Percentiles rank a stretch among this genome's conserved stretches.
Conservation (phyloP, 2,113 vertebrate species). For the Platichthys flesus region DNA sequence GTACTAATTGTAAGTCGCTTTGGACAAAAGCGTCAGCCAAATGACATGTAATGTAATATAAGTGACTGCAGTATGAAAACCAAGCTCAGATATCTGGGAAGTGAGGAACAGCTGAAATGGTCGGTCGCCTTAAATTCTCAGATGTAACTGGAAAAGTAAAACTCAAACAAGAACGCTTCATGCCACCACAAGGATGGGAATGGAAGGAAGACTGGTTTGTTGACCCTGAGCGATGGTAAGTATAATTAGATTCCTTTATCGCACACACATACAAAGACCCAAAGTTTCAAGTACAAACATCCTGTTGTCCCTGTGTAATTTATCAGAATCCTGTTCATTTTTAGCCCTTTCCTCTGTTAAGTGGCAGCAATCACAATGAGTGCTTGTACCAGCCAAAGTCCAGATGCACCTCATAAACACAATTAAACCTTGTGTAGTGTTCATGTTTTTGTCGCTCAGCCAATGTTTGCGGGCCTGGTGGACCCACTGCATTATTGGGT, state of each 20-base stretch:
- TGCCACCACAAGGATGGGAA: conserved; percentile 94
- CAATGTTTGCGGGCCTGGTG: too few species aligned
- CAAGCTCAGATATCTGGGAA: conserved; percentile 65
- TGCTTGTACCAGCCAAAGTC: too few species aligned
- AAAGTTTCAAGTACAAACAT: conserved; percentile 18
- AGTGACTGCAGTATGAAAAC: too few species aligned
- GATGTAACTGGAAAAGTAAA: conserved; percentile 97
- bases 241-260: neutral
- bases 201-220: conserved; percentile 95
- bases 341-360: too few species aligned
- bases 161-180: conserved; percentile 93
- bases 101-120: conserved; percentile 94
- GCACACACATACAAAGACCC: neutral
- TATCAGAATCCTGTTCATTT: conserved; percentile 1
- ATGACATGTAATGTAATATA: too few species aligned
- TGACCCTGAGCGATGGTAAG: conserved; percentile 91
- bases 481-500: too few species aligned
- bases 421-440: conserved; percentile 33
- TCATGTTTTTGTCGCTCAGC: too few species aligned
- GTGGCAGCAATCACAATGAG: too few species aligned
- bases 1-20: too few species aligned
- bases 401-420: conserved; percentile 16
- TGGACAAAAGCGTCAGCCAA: too few species aligned
- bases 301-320: conserved; percentile 10
- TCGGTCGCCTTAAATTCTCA: conserved; percentile 94